Conservation (phyloP, 2,888 invertebrate genomes). For the Pterostichus niger region DNA sequence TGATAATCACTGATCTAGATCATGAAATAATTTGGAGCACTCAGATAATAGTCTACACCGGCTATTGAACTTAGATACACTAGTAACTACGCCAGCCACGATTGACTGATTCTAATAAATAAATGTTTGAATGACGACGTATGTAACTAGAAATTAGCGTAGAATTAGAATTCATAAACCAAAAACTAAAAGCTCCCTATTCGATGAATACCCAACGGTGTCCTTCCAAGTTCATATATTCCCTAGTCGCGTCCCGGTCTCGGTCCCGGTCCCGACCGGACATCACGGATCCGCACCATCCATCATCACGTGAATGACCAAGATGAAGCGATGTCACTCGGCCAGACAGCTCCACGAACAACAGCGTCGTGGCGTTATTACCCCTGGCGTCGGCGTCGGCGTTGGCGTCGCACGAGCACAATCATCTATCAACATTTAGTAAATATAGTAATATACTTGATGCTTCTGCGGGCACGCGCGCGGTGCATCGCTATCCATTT, state of each 20-base stretch:
- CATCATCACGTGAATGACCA: constrained; percentile 70
- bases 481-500: constrained; percentile 56
- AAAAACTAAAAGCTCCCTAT: too few relatives aligned
- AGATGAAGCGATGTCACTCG: constrained; percentile 70
- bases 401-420: neutral
- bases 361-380: constrained; percentile 60
- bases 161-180: too few relatives aligned
- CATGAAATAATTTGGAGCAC: too few relatives aligned
- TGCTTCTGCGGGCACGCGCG: constrained; percentile 21
- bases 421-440: constrained; percentile 65
- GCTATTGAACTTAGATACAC: too few relatives aligned
- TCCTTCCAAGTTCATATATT: constrained; percentile 35
- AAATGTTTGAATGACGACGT: too few relatives aligned
- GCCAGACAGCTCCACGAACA: constrained; percentile 71
- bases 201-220: too few relatives aligned
- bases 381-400: constrained; percentile 3
- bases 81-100: too few relatives aligned
- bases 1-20: too few relatives aligned
- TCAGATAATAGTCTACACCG: too few relatives aligned
- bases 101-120: too few relatives aligned
- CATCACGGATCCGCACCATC: constrained; percentile 67
- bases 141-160: too few relatives aligned
- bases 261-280: constrained; percentile 32
- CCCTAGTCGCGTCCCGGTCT: constrained; percentile 32
- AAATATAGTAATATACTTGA: constrained; percentile 63